These are phyloP conservation scores for Andricus curvator DNA, from an alignment of 2,888 invertebrate genomes.

Conservation along the genomic window DNA sequence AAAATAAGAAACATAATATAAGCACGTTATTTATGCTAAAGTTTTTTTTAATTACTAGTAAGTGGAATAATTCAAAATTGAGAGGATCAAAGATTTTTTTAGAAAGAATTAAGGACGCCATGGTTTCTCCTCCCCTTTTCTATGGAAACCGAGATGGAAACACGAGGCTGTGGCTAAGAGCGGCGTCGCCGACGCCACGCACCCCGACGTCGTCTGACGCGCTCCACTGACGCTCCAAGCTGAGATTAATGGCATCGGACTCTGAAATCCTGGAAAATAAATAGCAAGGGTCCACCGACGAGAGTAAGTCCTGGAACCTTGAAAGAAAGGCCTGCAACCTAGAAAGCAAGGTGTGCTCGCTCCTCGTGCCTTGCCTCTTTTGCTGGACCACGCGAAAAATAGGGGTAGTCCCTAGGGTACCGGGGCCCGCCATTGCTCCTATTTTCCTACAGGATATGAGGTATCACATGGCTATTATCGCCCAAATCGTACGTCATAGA, in stretches of 20 bases:
- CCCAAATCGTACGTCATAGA: slow-evolving; percentile 51
- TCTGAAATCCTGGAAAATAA: slow-evolving; percentile 78
- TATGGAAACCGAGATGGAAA: no score
- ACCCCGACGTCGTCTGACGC: slow-evolving; percentile 76
- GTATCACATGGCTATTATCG: slow-evolving; percentile 62
- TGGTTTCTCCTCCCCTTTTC: slow-evolving; percentile 16
- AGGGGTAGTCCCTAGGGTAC: slow-evolving; percentile 49
- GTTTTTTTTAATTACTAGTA: not conserved
- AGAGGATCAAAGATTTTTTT: slow-evolving; percentile 4
- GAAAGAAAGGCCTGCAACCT: slow-evolving; percentile 41
- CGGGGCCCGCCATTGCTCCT: slow-evolving; percentile 45
- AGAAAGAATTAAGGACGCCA: slow-evolving; percentile 31
- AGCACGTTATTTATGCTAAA: no score
- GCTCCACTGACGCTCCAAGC: slow-evolving; percentile 75
- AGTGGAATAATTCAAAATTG: not conserved
- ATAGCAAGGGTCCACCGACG: slow-evolving; percentile 68
- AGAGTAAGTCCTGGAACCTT: slow-evolving; percentile 50
- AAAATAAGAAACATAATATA: no score
- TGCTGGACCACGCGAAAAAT: slow-evolving; percentile 48
- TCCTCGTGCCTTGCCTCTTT: slow-evolving; percentile 42
- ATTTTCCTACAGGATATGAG: slow-evolving; percentile 54
- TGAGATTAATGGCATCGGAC: slow-evolving; percentile 77
- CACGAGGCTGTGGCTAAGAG: slow-evolving; percentile 63
- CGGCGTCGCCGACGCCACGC: slow-evolving; percentile 56
- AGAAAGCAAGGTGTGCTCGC: slow-evolving; percentile 37